A percentile compares a stretch with the other conserved stretches of the same genome.
Evolutionary conservation across 1,140 invertebrate genomes (phyloP).

Genomic region (Hyposmocoma kahamanoa): DNA sequence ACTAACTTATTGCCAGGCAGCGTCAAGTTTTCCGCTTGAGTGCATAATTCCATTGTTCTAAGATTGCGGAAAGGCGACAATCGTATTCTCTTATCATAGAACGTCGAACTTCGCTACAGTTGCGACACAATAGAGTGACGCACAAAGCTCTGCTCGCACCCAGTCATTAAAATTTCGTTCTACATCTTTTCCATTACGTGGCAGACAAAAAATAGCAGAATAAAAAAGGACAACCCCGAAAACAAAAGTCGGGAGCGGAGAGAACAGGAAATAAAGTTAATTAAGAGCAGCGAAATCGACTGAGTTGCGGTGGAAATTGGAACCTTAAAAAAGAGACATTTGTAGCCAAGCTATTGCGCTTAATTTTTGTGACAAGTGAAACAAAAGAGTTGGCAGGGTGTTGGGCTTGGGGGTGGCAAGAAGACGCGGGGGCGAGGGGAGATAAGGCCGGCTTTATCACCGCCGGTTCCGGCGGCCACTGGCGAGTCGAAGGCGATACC

Average conservation of each 20-base stretch:
- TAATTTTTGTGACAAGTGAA: slow-evolving; percentile 73
- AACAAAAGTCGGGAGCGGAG: slow-evolving; percentile 65
- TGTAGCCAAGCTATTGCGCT: slow-evolving; percentile 69
- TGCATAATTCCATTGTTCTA: too few relatives aligned
- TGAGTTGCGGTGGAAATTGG: slow-evolving; percentile 72
- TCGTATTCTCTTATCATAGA: too few relatives aligned
- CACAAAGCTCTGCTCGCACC: slow-evolving; percentile 64
- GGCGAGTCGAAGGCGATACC: slow-evolving; percentile 65
- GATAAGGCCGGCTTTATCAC: slow-evolving; percentile 66
- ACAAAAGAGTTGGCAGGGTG: slow-evolving; percentile 67
- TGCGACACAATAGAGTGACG: slow-evolving; percentile 50
- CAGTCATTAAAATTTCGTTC: slow-evolving; percentile 71
- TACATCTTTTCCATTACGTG: slow-evolving; percentile 71
- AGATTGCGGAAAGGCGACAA: too few relatives aligned
- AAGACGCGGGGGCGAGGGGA: slow-evolving; percentile 28
- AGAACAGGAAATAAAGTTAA: slow-evolving; percentile 73
- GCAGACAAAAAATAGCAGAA: slow-evolving; percentile 70
- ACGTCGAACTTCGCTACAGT: too few relatives aligned
- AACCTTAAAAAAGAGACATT: slow-evolving; percentile 72
- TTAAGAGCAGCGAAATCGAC: slow-evolving; percentile 72
- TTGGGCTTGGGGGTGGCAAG: slow-evolving; percentile 25
- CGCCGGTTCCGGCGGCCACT: slow-evolving; percentile 48
- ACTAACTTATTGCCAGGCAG: too few relatives aligned
- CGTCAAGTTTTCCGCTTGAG: too few relatives aligned
- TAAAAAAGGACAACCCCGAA: slow-evolving; percentile 62